These are phyloP conservation scores for Tringa solitaria DNA, from an alignment of 2,113 vertebrate species.

Conservation along the genomic window DNA sequence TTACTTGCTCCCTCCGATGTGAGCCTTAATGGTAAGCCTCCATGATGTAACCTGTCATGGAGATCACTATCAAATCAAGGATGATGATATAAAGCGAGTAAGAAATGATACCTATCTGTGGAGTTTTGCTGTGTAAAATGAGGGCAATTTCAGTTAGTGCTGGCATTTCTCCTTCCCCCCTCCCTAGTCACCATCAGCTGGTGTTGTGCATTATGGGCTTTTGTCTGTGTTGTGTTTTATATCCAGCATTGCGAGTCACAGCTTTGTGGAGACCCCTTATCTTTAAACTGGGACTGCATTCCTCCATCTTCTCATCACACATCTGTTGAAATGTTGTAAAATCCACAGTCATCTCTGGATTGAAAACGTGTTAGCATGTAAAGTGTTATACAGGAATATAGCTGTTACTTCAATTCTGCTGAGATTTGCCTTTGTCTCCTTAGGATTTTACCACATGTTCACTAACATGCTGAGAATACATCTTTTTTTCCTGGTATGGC, in stretches of 20 bases:
- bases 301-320: neutral
- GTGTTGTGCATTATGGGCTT: neutral
- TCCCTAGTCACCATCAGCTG: neutral
- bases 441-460: constrained; percentile 1
- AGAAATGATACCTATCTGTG: neutral
- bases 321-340: neutral
- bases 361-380: neutral
- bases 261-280: neutral
- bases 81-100: neutral
- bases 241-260: neutral
- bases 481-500: neutral
- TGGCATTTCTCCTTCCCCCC: neutral
- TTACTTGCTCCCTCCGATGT: neutral
- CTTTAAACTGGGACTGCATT: neutral
- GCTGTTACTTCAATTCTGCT: neutral
- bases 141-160: neutral
- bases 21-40: neutral
- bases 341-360: neutral
- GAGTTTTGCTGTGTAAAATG: neutral
- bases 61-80: neutral
- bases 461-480: constrained; percentile 20
- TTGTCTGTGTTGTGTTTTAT: neutral
- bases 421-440: neutral
- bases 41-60: neutral
- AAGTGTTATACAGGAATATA: neutral